phyloP scores from a whole-genome alignment of 1,140 invertebrate genomes.

The Nebria ingens region DNA sequence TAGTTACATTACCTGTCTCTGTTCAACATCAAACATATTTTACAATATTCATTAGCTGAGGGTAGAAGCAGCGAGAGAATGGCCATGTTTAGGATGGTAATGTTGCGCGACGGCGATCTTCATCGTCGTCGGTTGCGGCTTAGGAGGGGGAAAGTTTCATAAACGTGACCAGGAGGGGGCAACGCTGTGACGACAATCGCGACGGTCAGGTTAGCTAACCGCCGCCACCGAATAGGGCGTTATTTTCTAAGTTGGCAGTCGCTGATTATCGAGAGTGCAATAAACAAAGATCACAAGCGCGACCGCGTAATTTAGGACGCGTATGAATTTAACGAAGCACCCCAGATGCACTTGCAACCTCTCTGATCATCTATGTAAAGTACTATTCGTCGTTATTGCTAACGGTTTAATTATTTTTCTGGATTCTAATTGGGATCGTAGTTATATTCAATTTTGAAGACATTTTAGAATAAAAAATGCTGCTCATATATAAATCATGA shows the following conservation, averaged over 20 bases:
- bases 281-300: background rate
- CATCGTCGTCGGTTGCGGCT: conserved; percentile 10
- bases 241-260: background rate
- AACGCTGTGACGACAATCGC: too few relatives aligned
- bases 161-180: too few relatives aligned
- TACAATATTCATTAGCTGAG: conserved; percentile 15
- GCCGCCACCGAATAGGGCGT: too few relatives aligned
- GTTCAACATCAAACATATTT: conserved; percentile 17
- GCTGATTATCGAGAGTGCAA: background rate
- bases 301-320: background rate
- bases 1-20: conserved; percentile 2
- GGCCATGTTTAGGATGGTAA: conserved; percentile 11
- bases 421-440: too few relatives aligned
- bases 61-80: background rate
- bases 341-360: background rate
- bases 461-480: too few relatives aligned
- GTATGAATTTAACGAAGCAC: background rate
- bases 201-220: background rate
- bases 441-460: too few relatives aligned
- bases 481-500: too few relatives aligned
- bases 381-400: too few relatives aligned
- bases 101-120: conserved; percentile 9
- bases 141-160: background rate
- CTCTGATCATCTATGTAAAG: too few relatives aligned
- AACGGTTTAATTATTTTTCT: too few relatives aligned